A percentile compares a stretch with the other conserved stretches of the same genome.
Conservation (phyloP, 2,113 vertebrate species). For the Hemichromis elongatus region DNA sequence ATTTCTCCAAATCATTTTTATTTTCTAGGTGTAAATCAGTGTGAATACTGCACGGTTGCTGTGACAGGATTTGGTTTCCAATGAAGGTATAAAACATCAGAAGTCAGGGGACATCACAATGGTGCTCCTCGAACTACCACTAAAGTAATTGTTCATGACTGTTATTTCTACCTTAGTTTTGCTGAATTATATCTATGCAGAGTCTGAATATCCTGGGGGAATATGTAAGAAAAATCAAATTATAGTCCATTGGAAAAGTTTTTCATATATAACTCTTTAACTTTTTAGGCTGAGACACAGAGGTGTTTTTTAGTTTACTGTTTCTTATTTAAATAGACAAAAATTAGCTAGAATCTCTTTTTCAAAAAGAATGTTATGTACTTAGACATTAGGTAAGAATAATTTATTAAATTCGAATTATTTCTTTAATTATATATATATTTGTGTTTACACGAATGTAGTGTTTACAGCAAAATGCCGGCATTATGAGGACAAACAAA, state of each 20-base stretch:
- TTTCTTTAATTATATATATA: neutral
- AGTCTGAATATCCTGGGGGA: neutral
- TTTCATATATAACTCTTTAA: neutral
- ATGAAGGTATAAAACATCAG: conserved; percentile 25
- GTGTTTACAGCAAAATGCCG: neutral
- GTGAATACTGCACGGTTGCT: conserved; percentile 30
- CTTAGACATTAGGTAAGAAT: neutral
- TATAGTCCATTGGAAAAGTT: neutral
- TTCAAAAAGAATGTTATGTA: neutral
- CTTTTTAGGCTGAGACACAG: neutral
- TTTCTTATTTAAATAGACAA: neutral
- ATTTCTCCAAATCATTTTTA: conserved; percentile 65
- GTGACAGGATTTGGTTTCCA: conserved; percentile 26
- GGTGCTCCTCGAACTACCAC: neutral
- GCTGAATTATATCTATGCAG: neutral
- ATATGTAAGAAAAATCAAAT: neutral
- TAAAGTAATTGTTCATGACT: neutral
- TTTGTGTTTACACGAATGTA: neutral
- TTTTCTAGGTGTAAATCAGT: conserved; percentile 67
- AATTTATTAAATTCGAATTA: neutral
- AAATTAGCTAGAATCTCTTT: neutral
- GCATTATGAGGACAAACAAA: neutral
- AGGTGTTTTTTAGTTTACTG: neutral
- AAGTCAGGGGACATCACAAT: neutral
- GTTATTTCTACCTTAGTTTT: neutral